phyloP scores from a whole-genome alignment of 1,140 invertebrate genomes.

The Ceratosolen solmsi region DNA sequence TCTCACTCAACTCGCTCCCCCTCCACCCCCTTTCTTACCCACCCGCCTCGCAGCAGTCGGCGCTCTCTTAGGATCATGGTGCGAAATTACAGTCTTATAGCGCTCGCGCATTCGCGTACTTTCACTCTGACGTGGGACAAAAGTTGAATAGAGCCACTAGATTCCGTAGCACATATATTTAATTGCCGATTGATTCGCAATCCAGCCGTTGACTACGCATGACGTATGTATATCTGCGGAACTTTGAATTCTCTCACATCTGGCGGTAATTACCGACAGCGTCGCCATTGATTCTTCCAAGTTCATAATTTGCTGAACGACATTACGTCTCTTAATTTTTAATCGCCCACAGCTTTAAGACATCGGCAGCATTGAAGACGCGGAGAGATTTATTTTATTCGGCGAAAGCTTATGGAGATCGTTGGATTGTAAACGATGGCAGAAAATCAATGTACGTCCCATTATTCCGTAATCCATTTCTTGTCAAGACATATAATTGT shows the following conservation, averaged over 20 bases:
- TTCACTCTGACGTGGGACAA: conserved; percentile 41
- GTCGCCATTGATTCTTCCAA: background rate
- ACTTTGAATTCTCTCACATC: background rate
- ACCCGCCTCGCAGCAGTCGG: background rate
- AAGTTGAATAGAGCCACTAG: background rate
- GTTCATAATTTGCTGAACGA: background rate
- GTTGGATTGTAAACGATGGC: background rate
- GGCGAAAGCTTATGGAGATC: background rate
- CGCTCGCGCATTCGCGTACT: conserved; percentile 3
- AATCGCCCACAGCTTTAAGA: background rate
- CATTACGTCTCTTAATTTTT: background rate
- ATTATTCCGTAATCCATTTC: background rate
- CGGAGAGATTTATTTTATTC: background rate
- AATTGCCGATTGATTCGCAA: conserved; percentile 31
- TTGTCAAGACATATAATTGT: conserved; percentile 5
- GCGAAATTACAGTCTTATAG: conserved; percentile 38
- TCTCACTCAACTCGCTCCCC: background rate
- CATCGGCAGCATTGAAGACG: background rate
- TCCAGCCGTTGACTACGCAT: background rate
- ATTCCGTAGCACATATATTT: background rate
- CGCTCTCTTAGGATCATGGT: background rate
- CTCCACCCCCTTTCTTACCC: background rate
- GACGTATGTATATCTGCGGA: background rate
- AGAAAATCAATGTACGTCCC: background rate
- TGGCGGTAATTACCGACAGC: background rate